A percentile compares a stretch with the other conserved stretches of the same genome.
phyloP scores from a whole-genome alignment of 2,797 vertebrate genomes.

The Sphenodon punctatus region DNA sequence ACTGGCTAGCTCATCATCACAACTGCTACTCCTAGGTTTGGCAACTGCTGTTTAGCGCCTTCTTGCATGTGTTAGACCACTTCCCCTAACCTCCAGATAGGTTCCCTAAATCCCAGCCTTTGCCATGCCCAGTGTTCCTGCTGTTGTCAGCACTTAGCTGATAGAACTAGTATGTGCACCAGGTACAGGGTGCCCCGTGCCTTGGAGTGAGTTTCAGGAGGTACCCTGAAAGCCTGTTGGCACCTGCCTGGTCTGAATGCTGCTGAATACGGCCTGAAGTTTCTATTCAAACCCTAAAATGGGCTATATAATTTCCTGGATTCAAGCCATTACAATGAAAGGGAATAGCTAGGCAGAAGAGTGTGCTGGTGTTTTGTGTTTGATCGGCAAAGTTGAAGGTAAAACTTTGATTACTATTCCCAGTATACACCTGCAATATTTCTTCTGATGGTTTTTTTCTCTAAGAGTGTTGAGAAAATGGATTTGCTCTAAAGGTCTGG shows the following conservation, averaged over 20 bases:
- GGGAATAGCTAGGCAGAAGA: not conserved
- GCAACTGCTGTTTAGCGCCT: too few species aligned
- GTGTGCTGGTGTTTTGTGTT: not conserved
- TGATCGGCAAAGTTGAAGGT: not conserved
- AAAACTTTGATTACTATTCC: not conserved
- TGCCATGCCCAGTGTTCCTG: rapidly evolving
- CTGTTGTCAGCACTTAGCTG: not conserved
- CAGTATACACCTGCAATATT: not conserved
- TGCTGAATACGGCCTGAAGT: too few species aligned
- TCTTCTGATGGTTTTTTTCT: not conserved
- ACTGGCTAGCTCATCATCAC: too few species aligned
- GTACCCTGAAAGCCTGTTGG: not conserved
- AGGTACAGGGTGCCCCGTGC: not conserved
- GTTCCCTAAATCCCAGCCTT: too few species aligned
- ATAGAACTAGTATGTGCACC: not conserved
- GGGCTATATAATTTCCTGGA: not conserved
- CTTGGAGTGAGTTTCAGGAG: not conserved
- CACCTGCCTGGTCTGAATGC: not conserved
- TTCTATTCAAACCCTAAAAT: not conserved
- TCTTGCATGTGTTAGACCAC: too few species aligned
- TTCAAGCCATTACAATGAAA: not conserved
- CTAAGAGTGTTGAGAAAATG: not conserved
- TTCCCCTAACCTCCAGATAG: too few species aligned
- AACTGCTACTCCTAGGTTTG: too few species aligned
- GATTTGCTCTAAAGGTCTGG: not conserved